These are phyloP conservation scores for Cyprinodon diabolis DNA, from an alignment of 2,797 vertebrate species.

Conservation along the genomic window DNA sequence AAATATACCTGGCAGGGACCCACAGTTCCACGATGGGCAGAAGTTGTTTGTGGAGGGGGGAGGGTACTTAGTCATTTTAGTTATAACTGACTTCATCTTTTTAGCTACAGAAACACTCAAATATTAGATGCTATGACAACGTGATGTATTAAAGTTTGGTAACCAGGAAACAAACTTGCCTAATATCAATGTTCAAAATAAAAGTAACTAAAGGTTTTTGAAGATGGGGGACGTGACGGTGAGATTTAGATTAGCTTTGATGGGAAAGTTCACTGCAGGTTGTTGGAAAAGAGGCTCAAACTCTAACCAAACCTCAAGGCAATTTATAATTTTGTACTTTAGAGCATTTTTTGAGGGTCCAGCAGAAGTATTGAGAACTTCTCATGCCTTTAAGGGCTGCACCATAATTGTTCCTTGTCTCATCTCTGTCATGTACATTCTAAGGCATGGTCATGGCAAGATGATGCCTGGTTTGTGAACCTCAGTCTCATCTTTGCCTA, in stretches of 20 bases:
- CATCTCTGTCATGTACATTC: background rate
- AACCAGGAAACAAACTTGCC: conserved; percentile 33
- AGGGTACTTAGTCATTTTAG: conserved; percentile 26
- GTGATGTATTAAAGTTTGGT: conserved; percentile 7
- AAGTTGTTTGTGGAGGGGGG: conserved; percentile 54
- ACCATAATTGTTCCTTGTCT: background rate
- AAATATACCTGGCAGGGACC: conserved; percentile 66
- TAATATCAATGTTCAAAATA: background rate
- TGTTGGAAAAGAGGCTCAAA: background rate
- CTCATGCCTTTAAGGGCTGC: background rate
- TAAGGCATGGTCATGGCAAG: background rate
- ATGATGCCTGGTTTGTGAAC: background rate
- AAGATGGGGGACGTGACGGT: background rate
- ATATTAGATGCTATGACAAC: background rate
- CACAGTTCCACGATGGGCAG: conserved; percentile 62
- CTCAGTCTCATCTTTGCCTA: background rate
- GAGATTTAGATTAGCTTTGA: background rate
- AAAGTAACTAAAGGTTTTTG: background rate
- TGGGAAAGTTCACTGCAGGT: background rate
- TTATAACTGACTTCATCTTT: background rate
- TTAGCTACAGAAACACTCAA: background rate
- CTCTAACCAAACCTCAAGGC: background rate
- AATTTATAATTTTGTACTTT: background rate
- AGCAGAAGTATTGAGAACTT: background rate
- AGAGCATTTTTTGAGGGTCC: background rate